Conservation (phyloP, 2,888 invertebrate species). For the Alsophila aescularia region DNA sequence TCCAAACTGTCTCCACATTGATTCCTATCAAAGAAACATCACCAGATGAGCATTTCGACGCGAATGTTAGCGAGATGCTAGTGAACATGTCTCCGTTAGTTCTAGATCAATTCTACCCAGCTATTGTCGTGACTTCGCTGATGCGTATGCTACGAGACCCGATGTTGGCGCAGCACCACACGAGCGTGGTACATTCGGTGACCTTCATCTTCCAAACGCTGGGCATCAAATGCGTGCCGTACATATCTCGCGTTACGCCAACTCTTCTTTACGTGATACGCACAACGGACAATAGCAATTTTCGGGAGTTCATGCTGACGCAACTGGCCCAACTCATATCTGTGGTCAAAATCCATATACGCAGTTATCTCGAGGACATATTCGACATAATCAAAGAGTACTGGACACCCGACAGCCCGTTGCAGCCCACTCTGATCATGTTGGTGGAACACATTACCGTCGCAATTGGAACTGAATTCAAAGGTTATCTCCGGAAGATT, state of each 20-base stretch:
- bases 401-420: constrained; percentile 93
- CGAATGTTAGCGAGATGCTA: constrained; percentile 95
- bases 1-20: constrained; percentile 91
- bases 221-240: constrained; percentile 96
- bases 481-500: constrained; percentile 95
- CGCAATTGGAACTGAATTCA: constrained; percentile 97
- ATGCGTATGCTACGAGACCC: constrained; percentile 98
- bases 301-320: constrained; percentile 96
- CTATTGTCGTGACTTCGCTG: constrained; percentile 97
- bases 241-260: constrained; percentile 95
- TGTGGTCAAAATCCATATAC: constrained; percentile 98
- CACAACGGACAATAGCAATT: constrained; percentile 90
- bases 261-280: constrained; percentile 95
- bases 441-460: constrained; percentile 96
- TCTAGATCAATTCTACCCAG: constrained; percentile 98
- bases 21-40: constrained; percentile 89
- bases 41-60: constrained; percentile 83
- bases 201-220: constrained; percentile 98
- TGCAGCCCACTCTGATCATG: constrained; percentile 95
- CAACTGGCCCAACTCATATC: constrained; percentile 96
- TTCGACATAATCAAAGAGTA: constrained; percentile 96
- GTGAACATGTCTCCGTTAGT: constrained; percentile 95
- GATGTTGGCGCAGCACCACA: constrained; percentile 94
- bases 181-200: constrained; percentile 97
- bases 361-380: constrained; percentile 97